Conservation (phyloP, 1,140 invertebrate species). For the Bombus impatiens region DNA sequence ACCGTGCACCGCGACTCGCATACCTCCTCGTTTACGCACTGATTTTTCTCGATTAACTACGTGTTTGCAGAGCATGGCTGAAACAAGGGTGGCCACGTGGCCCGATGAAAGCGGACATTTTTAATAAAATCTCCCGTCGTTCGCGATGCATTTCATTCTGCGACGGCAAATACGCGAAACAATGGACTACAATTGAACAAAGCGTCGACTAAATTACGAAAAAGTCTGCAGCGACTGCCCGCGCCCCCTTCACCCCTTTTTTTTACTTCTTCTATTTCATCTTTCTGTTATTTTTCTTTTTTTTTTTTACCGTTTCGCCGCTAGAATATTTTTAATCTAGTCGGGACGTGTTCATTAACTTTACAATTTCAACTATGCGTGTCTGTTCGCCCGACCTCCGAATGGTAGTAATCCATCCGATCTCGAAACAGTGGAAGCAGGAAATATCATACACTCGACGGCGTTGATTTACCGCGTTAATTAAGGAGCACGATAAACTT, state of each 20-base stretch:
- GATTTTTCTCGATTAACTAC: conserved; percentile 63
- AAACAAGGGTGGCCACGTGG: background rate
- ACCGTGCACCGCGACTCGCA: conserved; percentile 34
- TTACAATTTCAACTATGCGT: background rate
- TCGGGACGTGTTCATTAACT: conserved; percentile 7
- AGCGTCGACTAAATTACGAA: conserved; percentile 40
- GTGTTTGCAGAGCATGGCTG: conserved; percentile 7
- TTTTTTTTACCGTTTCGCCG: background rate
- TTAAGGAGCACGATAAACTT: conserved; percentile 63
- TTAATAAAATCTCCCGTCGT: conserved; percentile 34
- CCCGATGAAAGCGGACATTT: conserved; percentile 12
- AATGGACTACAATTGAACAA: conserved; percentile 47
- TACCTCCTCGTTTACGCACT: conserved; percentile 52
- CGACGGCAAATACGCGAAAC: conserved; percentile 40
- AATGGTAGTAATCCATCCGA: background rate
- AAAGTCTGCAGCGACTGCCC: background rate
- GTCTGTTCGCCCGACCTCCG: too few species aligned
- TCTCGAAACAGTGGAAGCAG: background rate
- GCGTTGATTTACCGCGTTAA: conserved; percentile 57
- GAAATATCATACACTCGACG: conserved; percentile 38
- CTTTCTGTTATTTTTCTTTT: background rate
- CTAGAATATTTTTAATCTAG: conserved; percentile 26
- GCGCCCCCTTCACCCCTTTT: background rate
- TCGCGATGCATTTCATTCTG: conserved; percentile 15
- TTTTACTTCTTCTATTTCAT: background rate